Evolutionary conservation across 2,888 invertebrate species (phyloP), one percentile per base, ranked within the genome.

Genomic region (Eristalis intricaria): DNA sequence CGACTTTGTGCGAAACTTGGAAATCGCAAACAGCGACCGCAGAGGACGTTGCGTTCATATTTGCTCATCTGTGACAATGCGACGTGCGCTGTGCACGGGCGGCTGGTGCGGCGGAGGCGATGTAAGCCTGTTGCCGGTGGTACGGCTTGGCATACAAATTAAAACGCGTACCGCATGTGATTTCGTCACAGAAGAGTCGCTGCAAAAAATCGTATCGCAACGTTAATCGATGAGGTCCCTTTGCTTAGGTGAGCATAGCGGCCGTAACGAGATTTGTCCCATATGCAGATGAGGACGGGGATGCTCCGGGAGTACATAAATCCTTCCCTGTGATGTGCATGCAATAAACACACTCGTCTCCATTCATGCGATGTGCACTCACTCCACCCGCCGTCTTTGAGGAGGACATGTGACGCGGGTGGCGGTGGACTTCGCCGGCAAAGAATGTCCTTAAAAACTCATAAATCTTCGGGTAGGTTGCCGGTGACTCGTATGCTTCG

Each of bases 361-460:
- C 71, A 73, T 43, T 69, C 43, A 35, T 50, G 58, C 69, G 15
- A 56, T 40, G 23, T 38, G 56, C 61, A 65, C 66, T 79, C 68
- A 83, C 75, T 75, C 83, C n/a, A 60, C 32, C 43, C 29, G 32
- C 1, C 38, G 38, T 4, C 50, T 60, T 64, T 19, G 60, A 76
- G 56, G 71, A n/a, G 19, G 50, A 73, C 69, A 84, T 66, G 58
- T 84, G 79, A 87, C 69, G 76, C 84, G 83, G 75, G 61, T 75
- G 66, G 15, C 15, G 40, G 40, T 15, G 43, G 79, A 64, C 71
- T 76, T n/a, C 79, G 79, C 64, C 83, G 79, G 84, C 82, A 50
- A 76, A 69, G 79, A 84, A 76, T 84, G 84, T 87, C 87, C 87
- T 87, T 84, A 87, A 84, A 87, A 87, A 80, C 79, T 84, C 87